Percentiles rank a stretch among this genome's conserved stretches.
These are phyloP conservation scores for Junonia oenone DNA, from an alignment of 2,888 invertebrate genomes.

Conservation along the genomic window DNA sequence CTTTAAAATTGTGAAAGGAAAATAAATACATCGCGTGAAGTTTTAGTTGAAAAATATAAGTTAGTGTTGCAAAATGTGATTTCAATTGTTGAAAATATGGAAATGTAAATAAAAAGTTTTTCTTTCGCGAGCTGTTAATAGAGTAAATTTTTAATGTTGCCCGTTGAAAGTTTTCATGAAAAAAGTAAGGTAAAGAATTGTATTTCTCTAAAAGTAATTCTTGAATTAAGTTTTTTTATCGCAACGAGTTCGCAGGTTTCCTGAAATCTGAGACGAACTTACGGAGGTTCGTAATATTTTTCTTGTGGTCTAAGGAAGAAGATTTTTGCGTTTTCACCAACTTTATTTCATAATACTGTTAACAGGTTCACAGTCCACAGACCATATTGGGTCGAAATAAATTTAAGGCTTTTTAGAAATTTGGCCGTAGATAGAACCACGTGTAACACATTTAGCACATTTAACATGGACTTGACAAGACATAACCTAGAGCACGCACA, in stretches of 20 bases:
- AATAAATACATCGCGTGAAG: not conserved
- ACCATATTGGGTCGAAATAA: no score
- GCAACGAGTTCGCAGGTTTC: slow-evolving; percentile 31
- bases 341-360: no score
- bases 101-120: not conserved
- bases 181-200: slow-evolving; percentile 1
- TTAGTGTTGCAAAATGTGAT: not conserved
- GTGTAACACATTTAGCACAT: no score
- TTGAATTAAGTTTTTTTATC: slow-evolving; percentile 8
- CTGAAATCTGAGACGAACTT: slow-evolving; percentile 36
- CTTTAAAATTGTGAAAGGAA: no score
- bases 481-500: no score
- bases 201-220: slow-evolving; percentile 9
- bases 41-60: not conserved
- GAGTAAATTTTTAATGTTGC: not conserved
- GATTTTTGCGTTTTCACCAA: not conserved
- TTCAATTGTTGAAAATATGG: not conserved
- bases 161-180: not conserved
- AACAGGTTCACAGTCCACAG: no score
- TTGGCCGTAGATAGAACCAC: no score
- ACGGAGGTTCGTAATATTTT: slow-evolving; percentile 29
- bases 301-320: slow-evolving; percentile 5
- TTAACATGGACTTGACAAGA: no score
- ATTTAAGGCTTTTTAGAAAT: no score
- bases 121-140: not conserved